Percentiles rank a stretch among this genome's conserved stretches.
Conservation (phyloP, 2,113 vertebrate genomes). For the Bucco capensis region DNA sequence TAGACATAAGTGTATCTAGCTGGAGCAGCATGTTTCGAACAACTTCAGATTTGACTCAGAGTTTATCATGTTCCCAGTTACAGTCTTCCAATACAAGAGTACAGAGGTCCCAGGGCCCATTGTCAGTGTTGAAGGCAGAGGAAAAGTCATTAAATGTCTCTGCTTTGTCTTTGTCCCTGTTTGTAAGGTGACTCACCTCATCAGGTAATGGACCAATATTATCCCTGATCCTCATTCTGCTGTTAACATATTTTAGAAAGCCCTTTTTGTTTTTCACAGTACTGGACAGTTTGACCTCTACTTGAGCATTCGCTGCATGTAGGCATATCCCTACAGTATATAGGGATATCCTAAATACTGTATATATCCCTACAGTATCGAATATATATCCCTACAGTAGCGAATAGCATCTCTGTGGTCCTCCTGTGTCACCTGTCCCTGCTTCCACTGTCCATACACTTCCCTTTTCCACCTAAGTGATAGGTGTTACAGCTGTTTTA, state of each 20-base stretch:
- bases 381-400: neutral
- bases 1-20: neutral
- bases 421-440: neutral
- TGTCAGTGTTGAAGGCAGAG: fast-evolving
- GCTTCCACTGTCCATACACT: neutral
- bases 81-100: neutral
- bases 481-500: neutral
- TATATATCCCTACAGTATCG: neutral
- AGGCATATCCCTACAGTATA: neutral
- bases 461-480: neutral
- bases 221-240: neutral
- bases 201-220: neutral
- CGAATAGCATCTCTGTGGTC: neutral
- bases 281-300: neutral
- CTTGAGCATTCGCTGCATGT: neutral
- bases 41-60: neutral
- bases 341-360: too few species aligned
- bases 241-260: neutral
- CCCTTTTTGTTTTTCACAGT: neutral
- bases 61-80: neutral
- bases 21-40: neutral
- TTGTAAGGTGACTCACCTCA: neutral
- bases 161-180: neutral
- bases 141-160: neutral
- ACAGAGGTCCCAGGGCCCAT: neutral